Conservation (phyloP, 2,888 invertebrate genomes). For the Spodoptera littoralis region DNA sequence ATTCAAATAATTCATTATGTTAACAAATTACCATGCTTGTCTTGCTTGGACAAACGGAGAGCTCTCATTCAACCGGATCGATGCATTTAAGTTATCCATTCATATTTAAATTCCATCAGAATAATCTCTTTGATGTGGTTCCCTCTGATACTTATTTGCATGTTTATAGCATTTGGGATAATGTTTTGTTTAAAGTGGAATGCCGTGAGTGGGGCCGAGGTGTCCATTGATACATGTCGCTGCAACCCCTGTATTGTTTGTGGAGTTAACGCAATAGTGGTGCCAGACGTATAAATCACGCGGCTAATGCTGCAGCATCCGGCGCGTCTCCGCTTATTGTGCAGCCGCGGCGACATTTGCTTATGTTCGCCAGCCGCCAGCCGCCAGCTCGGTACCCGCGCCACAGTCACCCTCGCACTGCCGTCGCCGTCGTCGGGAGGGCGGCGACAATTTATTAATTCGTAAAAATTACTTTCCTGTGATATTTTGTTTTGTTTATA, state of each 20-base stretch:
- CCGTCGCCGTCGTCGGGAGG: conserved; percentile 55
- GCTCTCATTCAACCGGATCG: conserved; percentile 26
- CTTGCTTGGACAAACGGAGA: conserved; percentile 22
- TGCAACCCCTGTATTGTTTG: conserved; percentile 77
- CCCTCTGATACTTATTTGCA: conserved; percentile 70
- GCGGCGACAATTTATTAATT: conserved; percentile 81
- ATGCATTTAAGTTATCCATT: conserved; percentile 60
- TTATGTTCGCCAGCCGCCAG: conserved; percentile 56
- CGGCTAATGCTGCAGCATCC: conserved; percentile 84
- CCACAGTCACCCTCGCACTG: conserved; percentile 47
- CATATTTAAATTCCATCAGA: conserved; percentile 71
- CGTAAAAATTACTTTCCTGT: conserved; percentile 72
- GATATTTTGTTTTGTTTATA: conserved; percentile 50
- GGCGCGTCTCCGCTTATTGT: conserved; percentile 79
- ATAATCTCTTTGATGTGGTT: conserved; percentile 70
- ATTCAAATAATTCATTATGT: neutral
- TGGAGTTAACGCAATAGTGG: conserved; percentile 78
- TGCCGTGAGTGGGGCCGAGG: conserved; percentile 62
- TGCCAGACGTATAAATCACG: conserved; percentile 87
- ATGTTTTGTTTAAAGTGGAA: conserved; percentile 58
- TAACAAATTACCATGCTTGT: conserved; percentile 3
- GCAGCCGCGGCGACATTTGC: conserved; percentile 71
- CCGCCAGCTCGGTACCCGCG: conserved; percentile 16
- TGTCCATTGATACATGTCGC: conserved; percentile 57
- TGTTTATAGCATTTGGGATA: conserved; percentile 69